Conservation (phyloP, 1,140 invertebrate species). For the Aethina tumida region DNA sequence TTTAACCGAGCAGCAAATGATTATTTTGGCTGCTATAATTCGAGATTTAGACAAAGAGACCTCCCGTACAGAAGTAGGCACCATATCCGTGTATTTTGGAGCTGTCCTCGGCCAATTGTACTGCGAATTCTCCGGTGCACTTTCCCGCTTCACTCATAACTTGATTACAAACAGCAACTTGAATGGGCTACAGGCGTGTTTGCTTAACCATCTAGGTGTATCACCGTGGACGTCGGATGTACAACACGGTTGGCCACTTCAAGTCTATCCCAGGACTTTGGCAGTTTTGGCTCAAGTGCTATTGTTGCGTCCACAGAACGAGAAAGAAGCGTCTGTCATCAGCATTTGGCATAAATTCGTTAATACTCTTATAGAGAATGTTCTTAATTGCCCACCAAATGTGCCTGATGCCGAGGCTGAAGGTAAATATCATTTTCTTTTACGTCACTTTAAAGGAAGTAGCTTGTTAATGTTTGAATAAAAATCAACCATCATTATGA, state of each 20-base stretch:
- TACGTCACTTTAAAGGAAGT: slow-evolving; percentile 2
- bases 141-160: slow-evolving; percentile 78
- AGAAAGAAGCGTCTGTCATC: slow-evolving; percentile 80
- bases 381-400: slow-evolving; percentile 46
- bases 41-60: slow-evolving; percentile 80
- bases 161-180: slow-evolving; percentile 63
- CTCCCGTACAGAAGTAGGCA: slow-evolving; percentile 66
- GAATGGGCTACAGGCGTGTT: slow-evolving; percentile 57
- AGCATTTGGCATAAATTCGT: slow-evolving; percentile 85
- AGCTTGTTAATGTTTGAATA: slow-evolving; percentile 1
- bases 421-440: slow-evolving; percentile 37
- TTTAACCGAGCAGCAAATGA: slow-evolving; percentile 65
- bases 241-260: slow-evolving; percentile 61
- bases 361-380: slow-evolving; percentile 75
- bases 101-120: slow-evolving; percentile 59
- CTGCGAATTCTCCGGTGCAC: slow-evolving; percentile 63
- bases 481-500: background rate
- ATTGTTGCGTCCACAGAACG: slow-evolving; percentile 68
- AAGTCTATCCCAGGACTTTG: slow-evolving; percentile 72
- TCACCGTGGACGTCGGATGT: slow-evolving; percentile 57
- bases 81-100: slow-evolving; percentile 64
- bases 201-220: slow-evolving; percentile 66
- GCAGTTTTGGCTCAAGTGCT: slow-evolving; percentile 67
- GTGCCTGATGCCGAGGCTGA: slow-evolving; percentile 54
- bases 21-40: slow-evolving; percentile 71